Evolutionary conservation across 2,888 invertebrate species (phyloP), one percentile per base, ranked within the genome.

Genomic region (Apodemia mormo): DNA sequence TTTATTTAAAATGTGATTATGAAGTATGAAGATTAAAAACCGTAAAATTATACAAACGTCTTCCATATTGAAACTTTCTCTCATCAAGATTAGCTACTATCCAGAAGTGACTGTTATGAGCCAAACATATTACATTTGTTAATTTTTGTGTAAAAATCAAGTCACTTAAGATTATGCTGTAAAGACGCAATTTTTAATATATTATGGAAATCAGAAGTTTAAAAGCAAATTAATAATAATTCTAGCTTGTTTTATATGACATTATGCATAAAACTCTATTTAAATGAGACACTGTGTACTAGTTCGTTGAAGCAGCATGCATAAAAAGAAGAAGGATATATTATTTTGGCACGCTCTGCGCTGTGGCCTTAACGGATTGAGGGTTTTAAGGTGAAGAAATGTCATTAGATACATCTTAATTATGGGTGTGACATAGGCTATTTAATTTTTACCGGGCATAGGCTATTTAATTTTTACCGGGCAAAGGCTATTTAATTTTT

Each of bases 11-110:
- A 12, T 12, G 58, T 33, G 61, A 33, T 61, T 61, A 61, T 12
- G 61, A 30, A 30, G 5, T 33, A 33, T 49, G 61, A 61, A 61
- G 61, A 61, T 61, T 33, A 61, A 61, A 30, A 61, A 61, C 61
- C 61, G 61, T 61, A 33, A 33, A 61, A 61, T 61, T 61, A 33
- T 30, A 12, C 33, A 33, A 30, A 4, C 12, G 14, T 61, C 61
- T 61, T 61, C 33, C 10, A 12, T 33, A 2, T 33, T 33, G 33
- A 61, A 30, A 33, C 61, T 61, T 61, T 61, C 61, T 30, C 61
- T 30, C 29, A 61, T 12, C 12, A 61, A 61, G 33, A 61, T 61
- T 61, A 61, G 30, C 33, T 61, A 30, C 29, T 14, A 61, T 12
- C 30, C 61, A 61, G 33, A 61, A 30, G 33, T 33, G 10, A 61